These are phyloP conservation scores for Eupleurogrammus muticus DNA, from an alignment of 2,797 vertebrate species.

Conservation along the genomic window DNA sequence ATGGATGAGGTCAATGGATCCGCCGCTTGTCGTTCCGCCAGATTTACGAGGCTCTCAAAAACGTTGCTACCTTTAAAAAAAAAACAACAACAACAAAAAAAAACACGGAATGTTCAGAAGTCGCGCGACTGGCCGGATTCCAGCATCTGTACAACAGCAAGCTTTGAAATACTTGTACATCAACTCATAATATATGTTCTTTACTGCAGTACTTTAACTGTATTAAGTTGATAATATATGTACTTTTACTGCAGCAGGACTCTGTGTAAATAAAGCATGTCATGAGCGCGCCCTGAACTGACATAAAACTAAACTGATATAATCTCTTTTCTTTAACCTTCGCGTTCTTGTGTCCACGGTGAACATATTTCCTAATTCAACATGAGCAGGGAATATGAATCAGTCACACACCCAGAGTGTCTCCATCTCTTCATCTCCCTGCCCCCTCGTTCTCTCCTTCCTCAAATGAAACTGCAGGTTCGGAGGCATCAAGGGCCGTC, in stretches of 20 bases:
- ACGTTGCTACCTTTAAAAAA: conserved; percentile 30
- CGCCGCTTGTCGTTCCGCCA: conserved; percentile 13
- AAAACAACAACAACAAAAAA: too few species aligned
- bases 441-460: background rate
- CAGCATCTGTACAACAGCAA: background rate
- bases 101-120: conserved; percentile 6
- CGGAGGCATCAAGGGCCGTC: conserved; percentile 1
- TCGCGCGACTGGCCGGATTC: background rate
- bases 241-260: too few species aligned
- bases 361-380: background rate
- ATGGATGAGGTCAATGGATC: conserved; percentile 56
- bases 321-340: background rate
- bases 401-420: background rate
- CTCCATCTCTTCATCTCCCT: background rate
- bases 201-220: too few species aligned
- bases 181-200: too few species aligned
- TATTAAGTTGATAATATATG: too few species aligned
- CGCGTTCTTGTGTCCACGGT: background rate
- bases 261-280: too few species aligned
- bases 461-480: conserved; percentile 20
- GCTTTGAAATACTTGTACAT: too few species aligned
- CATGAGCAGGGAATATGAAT: background rate
- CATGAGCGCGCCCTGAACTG: too few species aligned
- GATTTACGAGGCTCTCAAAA: conserved; percentile 54
- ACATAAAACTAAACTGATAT: too few species aligned